A percentile compares a stretch with the other conserved stretches of the same genome.
Evolutionary conservation across 2,888 invertebrate genomes (phyloP).

Genomic region (Anticlea derivata): DNA sequence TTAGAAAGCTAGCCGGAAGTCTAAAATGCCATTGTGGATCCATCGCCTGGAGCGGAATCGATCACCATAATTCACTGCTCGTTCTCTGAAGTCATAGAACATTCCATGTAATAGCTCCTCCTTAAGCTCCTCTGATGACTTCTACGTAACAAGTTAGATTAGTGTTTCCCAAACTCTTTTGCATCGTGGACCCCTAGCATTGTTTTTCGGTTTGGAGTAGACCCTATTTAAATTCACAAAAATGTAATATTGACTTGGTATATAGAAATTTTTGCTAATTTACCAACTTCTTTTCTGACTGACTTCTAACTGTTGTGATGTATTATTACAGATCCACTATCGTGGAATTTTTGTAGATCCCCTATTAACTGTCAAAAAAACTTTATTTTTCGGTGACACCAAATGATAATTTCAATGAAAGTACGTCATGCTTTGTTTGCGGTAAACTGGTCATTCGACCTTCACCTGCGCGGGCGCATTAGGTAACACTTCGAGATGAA

Average conservation of each 20-base stretch:
- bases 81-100: slow-evolving; percentile 1
- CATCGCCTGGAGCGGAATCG: slow-evolving; percentile 38
- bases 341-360: no score
- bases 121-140: not conserved
- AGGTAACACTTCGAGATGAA: slow-evolving; percentile 54
- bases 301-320: no score
- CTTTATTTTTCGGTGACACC: no score
- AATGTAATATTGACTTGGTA: no score
- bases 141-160: not conserved
- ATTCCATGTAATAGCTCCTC: slow-evolving; percentile 1
- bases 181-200: no score
- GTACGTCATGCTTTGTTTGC: slow-evolving; percentile 9
- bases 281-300: no score
- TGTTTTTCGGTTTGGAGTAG: no score
- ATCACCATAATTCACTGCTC: slow-evolving; percentile 33
- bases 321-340: no score
- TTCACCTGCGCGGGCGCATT: slow-evolving; percentile 46
- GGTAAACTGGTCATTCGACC: slow-evolving; percentile 36
- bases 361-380: no score
- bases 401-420: not conserved
- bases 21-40: slow-evolving; percentile 30
- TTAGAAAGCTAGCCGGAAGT: slow-evolving; percentile 52
- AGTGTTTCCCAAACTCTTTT: no score
- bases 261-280: no score
- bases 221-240: no score